Evolutionary conservation across 2,888 invertebrate genomes (phyloP).

Genomic region (Rhorus exstirpatorius): DNA sequence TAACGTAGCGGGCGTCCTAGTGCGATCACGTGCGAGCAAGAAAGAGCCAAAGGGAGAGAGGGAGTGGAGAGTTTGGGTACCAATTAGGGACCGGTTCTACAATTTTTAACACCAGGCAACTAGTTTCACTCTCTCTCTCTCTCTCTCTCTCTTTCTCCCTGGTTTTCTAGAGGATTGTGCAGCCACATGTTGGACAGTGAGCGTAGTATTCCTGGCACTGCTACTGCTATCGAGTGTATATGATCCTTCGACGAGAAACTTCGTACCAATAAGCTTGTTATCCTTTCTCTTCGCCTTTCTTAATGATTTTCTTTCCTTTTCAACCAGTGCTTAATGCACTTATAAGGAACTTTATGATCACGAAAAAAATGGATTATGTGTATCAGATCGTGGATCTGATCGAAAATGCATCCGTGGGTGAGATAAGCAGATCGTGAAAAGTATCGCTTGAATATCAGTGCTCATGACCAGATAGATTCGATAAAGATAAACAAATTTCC

Average conservation of each 20-base stretch:
- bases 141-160: slow-evolving; percentile 44
- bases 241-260: slow-evolving; percentile 5
- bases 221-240: slow-evolving; percentile 10
- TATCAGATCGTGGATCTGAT: no score
- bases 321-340: no score
- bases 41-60: slow-evolving; percentile 34
- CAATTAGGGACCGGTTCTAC: slow-evolving; percentile 77
- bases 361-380: no score
- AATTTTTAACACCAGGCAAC: slow-evolving; percentile 69
- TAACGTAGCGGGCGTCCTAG: slow-evolving; percentile 14
- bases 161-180: slow-evolving; percentile 50
- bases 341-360: no score
- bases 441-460: no score
- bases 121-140: slow-evolving; percentile 59
- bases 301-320: background rate
- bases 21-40: slow-evolving; percentile 32
- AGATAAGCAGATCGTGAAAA: no score
- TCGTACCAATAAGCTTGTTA: slow-evolving; percentile 20
- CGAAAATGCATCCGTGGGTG: no score
- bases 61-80: slow-evolving; percentile 72
- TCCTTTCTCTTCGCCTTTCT: background rate
- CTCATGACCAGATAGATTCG: no score
- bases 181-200: slow-evolving; percentile 25
- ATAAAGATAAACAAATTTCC: no score
- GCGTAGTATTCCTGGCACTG: slow-evolving; percentile 25